A percentile compares a stretch with the other conserved stretches of the same genome.
Conservation (phyloP, 2,888 invertebrate species). For the Oscheius onirici region DNA sequence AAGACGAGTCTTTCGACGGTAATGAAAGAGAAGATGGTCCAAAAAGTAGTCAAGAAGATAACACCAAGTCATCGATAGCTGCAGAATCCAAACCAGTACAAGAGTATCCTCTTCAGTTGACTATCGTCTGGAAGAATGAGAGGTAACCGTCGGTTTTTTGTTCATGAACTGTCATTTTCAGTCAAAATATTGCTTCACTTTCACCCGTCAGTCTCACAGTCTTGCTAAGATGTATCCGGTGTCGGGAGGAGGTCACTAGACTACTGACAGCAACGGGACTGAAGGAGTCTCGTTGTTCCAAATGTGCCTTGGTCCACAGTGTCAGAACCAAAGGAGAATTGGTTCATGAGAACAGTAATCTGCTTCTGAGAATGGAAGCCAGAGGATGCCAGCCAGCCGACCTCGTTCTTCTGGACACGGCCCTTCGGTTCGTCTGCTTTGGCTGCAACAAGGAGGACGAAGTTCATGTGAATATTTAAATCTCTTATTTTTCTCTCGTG, state of each 20-base stretch:
- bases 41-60: not conserved
- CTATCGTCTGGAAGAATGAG: constrained; percentile 6
- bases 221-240: constrained; percentile 12
- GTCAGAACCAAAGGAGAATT: not conserved
- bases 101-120: constrained; percentile 6
- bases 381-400: constrained; percentile 68
- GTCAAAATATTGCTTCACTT: constrained; percentile 27
- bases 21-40: not conserved
- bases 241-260: not conserved
- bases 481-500: not conserved
- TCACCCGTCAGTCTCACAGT: constrained; percentile 2
- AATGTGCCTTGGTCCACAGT: not conserved
- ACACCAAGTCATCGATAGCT: not conserved
- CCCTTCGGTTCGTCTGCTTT: constrained; percentile 71
- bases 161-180: constrained; percentile 6
- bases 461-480: constrained; percentile 32
- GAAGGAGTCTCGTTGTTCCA: constrained; percentile 12
- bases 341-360: constrained; percentile 31
- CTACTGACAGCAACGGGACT: not conserved
- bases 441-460: constrained; percentile 71
- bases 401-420: constrained; percentile 71
- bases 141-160: not conserved
- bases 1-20: not conserved
- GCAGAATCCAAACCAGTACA: not conserved
- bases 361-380: constrained; percentile 28